phyloP scores from a whole-genome alignment of 2,113 vertebrate species.

The Rallus limicola region DNA sequence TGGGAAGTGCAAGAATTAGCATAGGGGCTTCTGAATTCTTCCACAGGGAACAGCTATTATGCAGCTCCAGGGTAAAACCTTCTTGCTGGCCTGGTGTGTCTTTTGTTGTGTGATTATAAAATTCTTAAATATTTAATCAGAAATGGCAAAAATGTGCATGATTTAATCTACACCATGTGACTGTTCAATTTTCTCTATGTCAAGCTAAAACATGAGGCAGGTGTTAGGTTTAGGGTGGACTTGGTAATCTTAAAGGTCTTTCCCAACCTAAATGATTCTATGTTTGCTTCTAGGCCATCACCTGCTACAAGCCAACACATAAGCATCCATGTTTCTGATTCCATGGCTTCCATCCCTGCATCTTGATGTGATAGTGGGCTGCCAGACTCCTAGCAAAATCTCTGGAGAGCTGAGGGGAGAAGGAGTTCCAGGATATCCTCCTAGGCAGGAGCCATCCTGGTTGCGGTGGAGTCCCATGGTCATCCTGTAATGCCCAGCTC shows the following conservation, averaged over 20 bases:
- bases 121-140: background rate
- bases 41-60: background rate
- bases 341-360: accelerated
- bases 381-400: background rate
- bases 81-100: background rate
- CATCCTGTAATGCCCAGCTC: background rate
- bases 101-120: background rate
- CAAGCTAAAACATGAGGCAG: background rate
- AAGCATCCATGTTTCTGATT: background rate
- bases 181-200: background rate
- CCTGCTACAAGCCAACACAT: background rate
- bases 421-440: background rate
- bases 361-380: background rate
- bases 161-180: background rate
- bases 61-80: background rate
- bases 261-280: no score
- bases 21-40: background rate
- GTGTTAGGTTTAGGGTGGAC: no score
- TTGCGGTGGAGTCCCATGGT: accelerated
- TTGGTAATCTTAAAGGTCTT: no score
- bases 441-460: background rate
- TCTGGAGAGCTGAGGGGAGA: background rate
- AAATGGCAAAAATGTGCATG: background rate
- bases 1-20: background rate
- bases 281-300: background rate